Evolutionary conservation across 2,888 invertebrate species (phyloP), one percentile per base, ranked within the genome.

Genomic region (Sipha maydis): DNA sequence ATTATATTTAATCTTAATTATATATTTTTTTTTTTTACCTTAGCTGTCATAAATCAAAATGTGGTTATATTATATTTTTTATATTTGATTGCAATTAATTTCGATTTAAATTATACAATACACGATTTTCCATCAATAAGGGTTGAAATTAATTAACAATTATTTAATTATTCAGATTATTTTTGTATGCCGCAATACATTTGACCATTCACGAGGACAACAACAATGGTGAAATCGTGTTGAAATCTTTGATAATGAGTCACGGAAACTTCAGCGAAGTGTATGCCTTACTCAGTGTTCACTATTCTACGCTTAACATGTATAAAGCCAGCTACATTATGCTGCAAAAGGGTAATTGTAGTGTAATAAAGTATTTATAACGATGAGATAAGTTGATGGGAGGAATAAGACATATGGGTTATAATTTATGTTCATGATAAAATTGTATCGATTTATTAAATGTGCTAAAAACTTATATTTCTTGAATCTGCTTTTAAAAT

Each of bases 171-270:
- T 88, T 75, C 73, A 88, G 88, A 61, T 82, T 88, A 31, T 88
- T 88, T 80, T 25, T 80, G 41, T 82, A 82, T 34, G 88, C 88
- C 7, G 88, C 88, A 41, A 88, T 88, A 82, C 67, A 67, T 41
- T 75, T 88, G 48, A 80, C 75, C 61, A 17, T 82, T 67, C 41
- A 82, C 73, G 82, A 82, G 61, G 34, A 82, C 73, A 41, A 76
- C 73, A 48, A 75, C 56, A 76, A 31, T 41, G 73, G 88, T 48
- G 88, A 88, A 82, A 88, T 80, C 75, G 82, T 67, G 56, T 76
- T 88, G 61, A 88, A 88, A 61, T 80, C 82, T 38, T 88, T 88
- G 73, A 25, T 82, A 61, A 82, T 76, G 88, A 61, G 61, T 82
- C 82, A 75, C 82, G 67, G 41, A 88, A 75, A 82, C 75, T 76